Percentiles rank a stretch among this genome's conserved stretches.
These are phyloP conservation scores for Leucoma salicis DNA, from an alignment of 2,888 invertebrate genomes.

Conservation along the genomic window DNA sequence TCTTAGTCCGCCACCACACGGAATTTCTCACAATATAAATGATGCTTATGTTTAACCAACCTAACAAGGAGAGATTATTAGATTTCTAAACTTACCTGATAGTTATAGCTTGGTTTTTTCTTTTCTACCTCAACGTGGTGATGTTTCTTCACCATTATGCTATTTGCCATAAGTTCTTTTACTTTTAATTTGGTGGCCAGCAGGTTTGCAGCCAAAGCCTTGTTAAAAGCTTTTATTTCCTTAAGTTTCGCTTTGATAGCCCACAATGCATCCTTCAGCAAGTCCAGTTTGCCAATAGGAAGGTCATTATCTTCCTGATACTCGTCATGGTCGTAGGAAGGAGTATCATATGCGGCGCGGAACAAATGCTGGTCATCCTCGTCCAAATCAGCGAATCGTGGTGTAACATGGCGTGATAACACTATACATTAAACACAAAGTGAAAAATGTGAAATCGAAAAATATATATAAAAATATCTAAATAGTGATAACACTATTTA, in stretches of 20 bases:
- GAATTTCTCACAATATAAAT: too few relatives aligned
- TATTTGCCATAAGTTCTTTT: constrained; percentile 57
- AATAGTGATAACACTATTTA: neutral
- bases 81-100: constrained; percentile 44
- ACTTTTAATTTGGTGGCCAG: constrained; percentile 63
- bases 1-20: neutral
- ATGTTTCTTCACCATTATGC: constrained; percentile 50
- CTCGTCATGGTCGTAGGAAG: constrained; percentile 57
- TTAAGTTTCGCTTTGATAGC: constrained; percentile 66
- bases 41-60: neutral
- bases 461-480: neutral
- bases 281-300: constrained; percentile 57
- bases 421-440: constrained; percentile 29
- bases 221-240: constrained; percentile 66
- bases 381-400: constrained; percentile 58
- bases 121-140: constrained; percentile 47
- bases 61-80: neutral
- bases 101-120: constrained; percentile 52
- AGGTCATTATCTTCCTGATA: constrained; percentile 51
- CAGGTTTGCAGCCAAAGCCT: constrained; percentile 64
- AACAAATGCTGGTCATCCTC: constrained; percentile 67
- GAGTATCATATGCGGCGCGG: constrained; percentile 66
- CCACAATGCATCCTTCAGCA: constrained; percentile 69
- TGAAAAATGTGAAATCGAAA: neutral
- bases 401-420: constrained; percentile 43